Base-by-base conservation (phyloP, 2,888 invertebrate species). In the Drosophila nr. fundita region DNA sequence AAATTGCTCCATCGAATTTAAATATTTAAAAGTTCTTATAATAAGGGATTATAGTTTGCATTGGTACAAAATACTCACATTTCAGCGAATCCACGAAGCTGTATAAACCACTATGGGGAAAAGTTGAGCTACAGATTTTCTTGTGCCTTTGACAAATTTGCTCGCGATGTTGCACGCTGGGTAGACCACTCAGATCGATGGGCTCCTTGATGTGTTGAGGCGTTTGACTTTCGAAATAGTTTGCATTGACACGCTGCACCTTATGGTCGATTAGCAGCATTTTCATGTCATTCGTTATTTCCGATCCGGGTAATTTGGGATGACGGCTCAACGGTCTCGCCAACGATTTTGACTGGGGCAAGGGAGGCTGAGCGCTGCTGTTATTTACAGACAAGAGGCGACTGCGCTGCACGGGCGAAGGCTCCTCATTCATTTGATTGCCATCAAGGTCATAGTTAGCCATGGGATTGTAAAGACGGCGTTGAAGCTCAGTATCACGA, bases 381-480 rank as follows among this genome's bases (percentile, higher is more conserved):
- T 15, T n/a, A 40, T 6, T 40, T 57, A 21, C 21, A 42, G 29
- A 7, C 36, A 34, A 59, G n/a, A 67, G 29, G 2, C 67, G 64
- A 34, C 48, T 64, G n/a, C 30, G 36, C 21, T 30, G 48, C 11
- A n/a, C 8, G 0, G 50, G 13, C 15, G 45, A 13, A 1, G 34
- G 18, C 5, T 45, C 36, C 2, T 21, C 61, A 11, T 53, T 50
- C 62, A 64, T 55, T 3, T 68, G 59, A 4, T 73, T 50, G 1
- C 61, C 58, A 2, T 54, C 66, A 1, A 50, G 4, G 2, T 83
- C 69, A 21, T 55, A 69, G 8, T 72, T 54, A 0, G 48, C 42
- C n/a, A 57, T 60, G 6, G 88, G 88, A 70, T 86, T 86, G 58
- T 86, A 85, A 7, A 85, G 82, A 48, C 73, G 83, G 0, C 85